Evolutionary conservation across 2,113 vertebrate genomes (phyloP).

Genomic region (Oreochromis aureus): DNA sequence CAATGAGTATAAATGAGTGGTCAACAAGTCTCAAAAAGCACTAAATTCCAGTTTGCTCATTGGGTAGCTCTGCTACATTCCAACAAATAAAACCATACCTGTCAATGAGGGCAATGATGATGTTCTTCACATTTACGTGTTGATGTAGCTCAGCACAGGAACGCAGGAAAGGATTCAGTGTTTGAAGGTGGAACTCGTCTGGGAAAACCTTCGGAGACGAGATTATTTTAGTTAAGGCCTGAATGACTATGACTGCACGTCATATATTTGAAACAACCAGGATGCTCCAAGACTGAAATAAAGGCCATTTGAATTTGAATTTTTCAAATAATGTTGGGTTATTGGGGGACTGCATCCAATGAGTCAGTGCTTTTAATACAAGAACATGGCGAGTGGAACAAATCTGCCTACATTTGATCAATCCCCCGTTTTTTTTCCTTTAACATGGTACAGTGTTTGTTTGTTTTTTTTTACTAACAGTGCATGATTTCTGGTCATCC

Average conservation of each 20-base stretch:
- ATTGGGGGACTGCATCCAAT: background rate
- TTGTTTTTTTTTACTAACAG: background rate
- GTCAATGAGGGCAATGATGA: conserved; percentile 98
- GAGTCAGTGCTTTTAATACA: background rate
- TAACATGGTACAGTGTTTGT: background rate
- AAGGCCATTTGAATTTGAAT: background rate
- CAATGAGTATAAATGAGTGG: background rate
- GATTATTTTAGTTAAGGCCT: background rate
- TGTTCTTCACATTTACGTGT: conserved; percentile 98
- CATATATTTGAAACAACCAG: background rate
- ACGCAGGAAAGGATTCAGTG: conserved; percentile 93
- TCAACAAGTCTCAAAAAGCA: background rate
- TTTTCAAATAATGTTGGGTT: fast-evolving
- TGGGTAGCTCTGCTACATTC: background rate
- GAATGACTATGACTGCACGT: background rate
- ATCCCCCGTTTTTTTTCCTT: background rate
- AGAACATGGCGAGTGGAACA: background rate
- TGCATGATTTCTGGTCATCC: background rate
- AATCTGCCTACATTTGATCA: background rate
- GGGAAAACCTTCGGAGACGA: conserved; percentile 84
- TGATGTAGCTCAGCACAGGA: conserved; percentile 97
- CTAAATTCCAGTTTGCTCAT: background rate
- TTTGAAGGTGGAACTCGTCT: conserved; percentile 98
- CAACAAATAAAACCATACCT: conserved; percentile 67
- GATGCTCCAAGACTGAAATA: background rate